Conservation (phyloP, 2,113 vertebrate species). For the Python bivittatus region DNA sequence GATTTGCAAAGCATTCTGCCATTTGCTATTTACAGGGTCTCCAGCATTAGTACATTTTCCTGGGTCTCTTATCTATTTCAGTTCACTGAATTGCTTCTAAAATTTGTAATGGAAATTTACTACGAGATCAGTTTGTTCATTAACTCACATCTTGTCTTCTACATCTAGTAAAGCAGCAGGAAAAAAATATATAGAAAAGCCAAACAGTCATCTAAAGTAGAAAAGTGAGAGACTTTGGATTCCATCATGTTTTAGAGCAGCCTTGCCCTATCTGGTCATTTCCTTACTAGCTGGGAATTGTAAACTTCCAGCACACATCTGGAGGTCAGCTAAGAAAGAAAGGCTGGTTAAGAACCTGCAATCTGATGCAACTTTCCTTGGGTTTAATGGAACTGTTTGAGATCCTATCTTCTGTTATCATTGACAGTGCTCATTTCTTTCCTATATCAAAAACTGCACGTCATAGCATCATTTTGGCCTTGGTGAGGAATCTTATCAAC, state of each 20-base stretch:
- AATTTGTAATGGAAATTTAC: slow-evolving; percentile 42
- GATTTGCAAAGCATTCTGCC: slow-evolving; percentile 85
- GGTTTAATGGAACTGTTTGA: background rate
- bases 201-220: background rate
- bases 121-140: slow-evolving; percentile 39
- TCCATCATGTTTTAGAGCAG: background rate
- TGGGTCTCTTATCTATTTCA: slow-evolving; percentile 59
- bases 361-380: background rate
- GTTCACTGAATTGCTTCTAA: slow-evolving; percentile 58
- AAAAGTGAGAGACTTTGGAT: background rate
- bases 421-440: background rate
- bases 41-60: slow-evolving; percentile 1
- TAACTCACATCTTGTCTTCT: background rate
- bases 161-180: background rate
- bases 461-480: slow-evolving; percentile 2
- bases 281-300: background rate
- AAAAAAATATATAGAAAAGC: too few species aligned
- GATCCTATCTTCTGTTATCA: slow-evolving; percentile 1
- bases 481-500: slow-evolving; percentile 22
- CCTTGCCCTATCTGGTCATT: background rate
- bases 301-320: background rate
- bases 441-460: background rate
- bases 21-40: slow-evolving; percentile 68
- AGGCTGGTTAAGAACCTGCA: background rate
- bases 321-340: background rate